A percentile compares a stretch with the other conserved stretches of the same genome.
These are phyloP conservation scores for Aporophyla lueneburgensis DNA, from an alignment of 2,888 invertebrate genomes.

Conservation along the genomic window DNA sequence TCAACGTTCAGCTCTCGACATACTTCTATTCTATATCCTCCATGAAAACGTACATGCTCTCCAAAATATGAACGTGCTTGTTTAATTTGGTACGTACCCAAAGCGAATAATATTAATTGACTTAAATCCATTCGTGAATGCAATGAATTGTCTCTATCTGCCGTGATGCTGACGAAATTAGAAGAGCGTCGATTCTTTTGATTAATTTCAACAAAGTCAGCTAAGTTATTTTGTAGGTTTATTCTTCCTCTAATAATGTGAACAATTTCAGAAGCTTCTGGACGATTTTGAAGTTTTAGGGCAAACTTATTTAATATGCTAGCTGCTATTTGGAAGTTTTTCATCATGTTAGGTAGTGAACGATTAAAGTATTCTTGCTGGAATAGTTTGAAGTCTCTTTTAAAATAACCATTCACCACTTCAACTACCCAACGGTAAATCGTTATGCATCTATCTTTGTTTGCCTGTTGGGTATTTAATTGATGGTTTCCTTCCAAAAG, in stretches of 20 bases:
- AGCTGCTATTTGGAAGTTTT: neutral
- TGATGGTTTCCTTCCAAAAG: neutral
- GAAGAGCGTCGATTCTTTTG: neutral
- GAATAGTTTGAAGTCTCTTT: neutral
- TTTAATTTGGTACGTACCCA: neutral
- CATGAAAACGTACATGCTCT: neutral
- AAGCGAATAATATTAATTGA: neutral
- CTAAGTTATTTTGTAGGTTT: neutral
- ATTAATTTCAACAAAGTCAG: neutral
- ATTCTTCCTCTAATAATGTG: neutral
- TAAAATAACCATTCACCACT: too few relatives aligned
- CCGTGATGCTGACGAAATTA: neutral
- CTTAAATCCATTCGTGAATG: neutral
- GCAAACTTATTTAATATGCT: neutral
- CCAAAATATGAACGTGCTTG: neutral
- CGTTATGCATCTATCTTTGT: neutral
- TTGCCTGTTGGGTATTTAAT: neutral
- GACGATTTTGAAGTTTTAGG: neutral
- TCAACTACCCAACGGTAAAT: neutral
- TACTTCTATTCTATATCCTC: neutral
- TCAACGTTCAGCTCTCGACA: neutral
- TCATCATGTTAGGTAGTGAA: neutral
- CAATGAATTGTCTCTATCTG: neutral
- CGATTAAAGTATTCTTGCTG: neutral
- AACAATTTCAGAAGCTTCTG: neutral